Conservation (phyloP, 2,797 vertebrate species). For the Oceanodroma leucorhoa region DNA sequence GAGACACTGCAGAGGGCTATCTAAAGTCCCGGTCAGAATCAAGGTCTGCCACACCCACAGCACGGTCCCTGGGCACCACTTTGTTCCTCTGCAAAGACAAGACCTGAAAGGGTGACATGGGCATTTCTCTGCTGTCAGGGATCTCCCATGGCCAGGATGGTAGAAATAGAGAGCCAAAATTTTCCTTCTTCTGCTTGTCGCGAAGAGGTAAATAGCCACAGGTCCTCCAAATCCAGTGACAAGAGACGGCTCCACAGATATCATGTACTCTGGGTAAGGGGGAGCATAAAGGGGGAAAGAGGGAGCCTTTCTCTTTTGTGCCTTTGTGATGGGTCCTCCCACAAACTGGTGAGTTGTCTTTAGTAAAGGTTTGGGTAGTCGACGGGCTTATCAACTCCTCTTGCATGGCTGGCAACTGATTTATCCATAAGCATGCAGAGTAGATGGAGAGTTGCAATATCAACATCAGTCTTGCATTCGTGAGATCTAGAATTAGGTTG, state of each 20-base stretch:
- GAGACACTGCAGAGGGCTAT: neutral
- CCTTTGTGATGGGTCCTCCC: neutral
- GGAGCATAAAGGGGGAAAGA: neutral
- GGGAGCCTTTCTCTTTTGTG: neutral
- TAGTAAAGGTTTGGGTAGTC: neutral
- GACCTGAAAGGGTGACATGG: neutral
- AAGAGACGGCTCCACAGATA: neutral
- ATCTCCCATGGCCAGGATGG: neutral
- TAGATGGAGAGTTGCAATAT: neutral
- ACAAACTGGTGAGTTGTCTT: neutral
- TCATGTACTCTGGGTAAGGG: fast-evolving
- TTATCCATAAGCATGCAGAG: neutral
- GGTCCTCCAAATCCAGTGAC: neutral
- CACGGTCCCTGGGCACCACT: neutral
- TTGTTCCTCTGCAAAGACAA: neutral
- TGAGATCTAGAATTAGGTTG: neutral
- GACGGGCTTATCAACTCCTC: neutral
- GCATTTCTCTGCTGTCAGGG: neutral
- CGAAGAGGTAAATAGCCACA: neutral
- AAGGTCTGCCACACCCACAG: neutral
- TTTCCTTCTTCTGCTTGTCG: neutral
- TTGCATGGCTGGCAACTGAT: neutral
- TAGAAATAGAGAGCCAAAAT: neutral
- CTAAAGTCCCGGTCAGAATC: neutral
- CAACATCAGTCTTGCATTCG: neutral